phyloP scores from a whole-genome alignment of 2,113 vertebrate species.

The Parotia lawesii region DNA sequence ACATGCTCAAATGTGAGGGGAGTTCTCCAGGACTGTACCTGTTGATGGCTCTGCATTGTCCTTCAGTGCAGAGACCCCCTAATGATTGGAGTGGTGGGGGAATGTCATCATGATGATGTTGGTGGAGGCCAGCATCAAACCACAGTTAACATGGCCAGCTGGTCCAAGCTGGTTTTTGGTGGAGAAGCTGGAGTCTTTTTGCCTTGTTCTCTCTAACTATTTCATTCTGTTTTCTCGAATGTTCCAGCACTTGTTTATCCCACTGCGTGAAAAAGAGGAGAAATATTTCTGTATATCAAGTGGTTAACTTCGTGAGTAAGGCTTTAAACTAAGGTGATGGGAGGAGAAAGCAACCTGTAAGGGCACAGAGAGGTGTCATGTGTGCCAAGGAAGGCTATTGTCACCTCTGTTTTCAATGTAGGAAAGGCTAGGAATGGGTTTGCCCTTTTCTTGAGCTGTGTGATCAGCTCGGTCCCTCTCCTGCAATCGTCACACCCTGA shows the following conservation, averaged over 20 bases:
- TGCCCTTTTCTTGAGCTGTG: neutral
- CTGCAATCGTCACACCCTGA: neutral
- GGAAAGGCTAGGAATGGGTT: neutral
- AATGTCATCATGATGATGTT: neutral
- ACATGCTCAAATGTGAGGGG: neutral
- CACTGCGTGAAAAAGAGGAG: neutral
- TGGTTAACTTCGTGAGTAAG: neutral
- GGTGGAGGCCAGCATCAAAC: neutral
- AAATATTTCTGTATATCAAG: neutral
- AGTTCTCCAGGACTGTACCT: neutral
- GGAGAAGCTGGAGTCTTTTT: neutral
- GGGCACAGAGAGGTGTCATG: neutral
- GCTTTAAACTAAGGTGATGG: neutral
- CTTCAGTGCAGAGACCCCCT: neutral
- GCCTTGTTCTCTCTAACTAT: neutral
- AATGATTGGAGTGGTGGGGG: accelerated
- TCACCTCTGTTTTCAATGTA: neutral
- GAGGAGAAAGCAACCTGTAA: neutral
- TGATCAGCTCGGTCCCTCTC: neutral
- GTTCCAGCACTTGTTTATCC: neutral
- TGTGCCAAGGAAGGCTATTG: neutral
- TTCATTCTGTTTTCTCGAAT: neutral
- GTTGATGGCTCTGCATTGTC: neutral
- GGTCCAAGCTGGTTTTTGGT: neutral
- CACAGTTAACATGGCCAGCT: neutral